Conservation (phyloP, 2,797 vertebrate species). For the Eulemur rubriventer region DNA sequence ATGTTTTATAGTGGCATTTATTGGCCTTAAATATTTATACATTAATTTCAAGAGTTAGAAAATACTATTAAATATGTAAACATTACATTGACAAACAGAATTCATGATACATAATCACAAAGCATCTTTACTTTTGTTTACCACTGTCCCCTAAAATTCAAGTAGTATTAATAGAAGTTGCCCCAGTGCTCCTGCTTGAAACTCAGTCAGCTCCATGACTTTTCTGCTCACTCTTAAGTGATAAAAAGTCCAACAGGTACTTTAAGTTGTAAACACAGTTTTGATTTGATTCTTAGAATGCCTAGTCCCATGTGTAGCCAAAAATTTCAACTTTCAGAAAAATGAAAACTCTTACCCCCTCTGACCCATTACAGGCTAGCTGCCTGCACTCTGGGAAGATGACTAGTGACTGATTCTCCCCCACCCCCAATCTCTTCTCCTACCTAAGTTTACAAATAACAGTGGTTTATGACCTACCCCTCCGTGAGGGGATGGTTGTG, state of each 20-base stretch:
- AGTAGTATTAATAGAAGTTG: background rate
- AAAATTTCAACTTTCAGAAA: background rate
- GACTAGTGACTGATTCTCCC: background rate
- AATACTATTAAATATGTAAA: slow-evolving; percentile 19
- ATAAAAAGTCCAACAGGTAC: background rate
- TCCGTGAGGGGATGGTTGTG: background rate
- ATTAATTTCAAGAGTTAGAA: slow-evolving; percentile 11
- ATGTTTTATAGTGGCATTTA: background rate
- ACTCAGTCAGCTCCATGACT: background rate
- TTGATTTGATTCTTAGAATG: background rate
- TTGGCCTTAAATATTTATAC: slow-evolving; percentile 31
- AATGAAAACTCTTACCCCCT: background rate
- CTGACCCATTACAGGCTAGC: background rate
- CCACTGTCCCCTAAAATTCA: background rate
- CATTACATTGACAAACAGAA: slow-evolving; percentile 4
- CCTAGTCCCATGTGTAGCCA: background rate
- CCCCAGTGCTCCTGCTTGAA: background rate
- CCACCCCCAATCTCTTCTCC: background rate
- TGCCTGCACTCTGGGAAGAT: background rate
- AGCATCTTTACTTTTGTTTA: slow-evolving; percentile 31
- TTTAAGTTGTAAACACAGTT: background rate
- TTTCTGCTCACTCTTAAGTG: background rate
- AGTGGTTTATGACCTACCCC: background rate
- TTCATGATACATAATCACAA: background rate
- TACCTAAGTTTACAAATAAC: background rate